Percentiles rank a stretch among this genome's conserved stretches.
phyloP scores from a whole-genome alignment of 2,888 invertebrate species.

The Tetragnatha montana region DNA sequence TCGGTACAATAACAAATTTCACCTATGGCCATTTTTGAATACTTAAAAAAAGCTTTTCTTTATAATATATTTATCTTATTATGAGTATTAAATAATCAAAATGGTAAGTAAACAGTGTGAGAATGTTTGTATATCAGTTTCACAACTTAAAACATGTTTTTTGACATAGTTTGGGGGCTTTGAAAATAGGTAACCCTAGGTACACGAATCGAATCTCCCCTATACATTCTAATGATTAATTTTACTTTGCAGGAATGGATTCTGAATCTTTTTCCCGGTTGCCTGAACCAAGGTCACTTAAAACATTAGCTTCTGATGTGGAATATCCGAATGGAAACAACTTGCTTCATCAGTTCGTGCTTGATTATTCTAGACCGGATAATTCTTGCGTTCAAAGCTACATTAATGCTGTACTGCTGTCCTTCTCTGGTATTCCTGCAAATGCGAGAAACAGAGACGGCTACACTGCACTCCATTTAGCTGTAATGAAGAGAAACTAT shows the following conservation, averaged over 20 bases:
- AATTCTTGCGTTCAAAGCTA: background rate
- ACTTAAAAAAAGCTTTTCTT: too few relatives aligned
- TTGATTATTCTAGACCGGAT: slow-evolving; percentile 18
- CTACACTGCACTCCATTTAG: slow-evolving; percentile 26
- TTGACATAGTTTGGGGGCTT: too few relatives aligned
- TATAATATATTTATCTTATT: too few relatives aligned
- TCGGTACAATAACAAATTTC: too few relatives aligned
- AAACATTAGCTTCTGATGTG: slow-evolving; percentile 13
- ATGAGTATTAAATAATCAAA: too few relatives aligned
- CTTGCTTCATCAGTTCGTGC: slow-evolving; percentile 34
- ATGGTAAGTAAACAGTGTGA: too few relatives aligned
- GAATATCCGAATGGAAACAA: background rate
- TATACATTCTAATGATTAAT: too few relatives aligned
- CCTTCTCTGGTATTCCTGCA: background rate
- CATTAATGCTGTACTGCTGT: slow-evolving; percentile 15
- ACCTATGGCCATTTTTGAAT: too few relatives aligned
- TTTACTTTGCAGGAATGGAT: background rate
- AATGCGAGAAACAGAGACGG: background rate
- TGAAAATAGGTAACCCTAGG: too few relatives aligned
- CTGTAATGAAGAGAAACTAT: background rate
- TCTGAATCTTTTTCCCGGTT: background rate
- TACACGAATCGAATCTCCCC: too few relatives aligned
- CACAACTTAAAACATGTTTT: too few relatives aligned
- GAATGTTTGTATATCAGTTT: too few relatives aligned
- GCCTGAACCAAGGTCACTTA: background rate